Evolutionary conservation across 2,113 vertebrate species (phyloP), one percentile per base, ranked within the genome.

Genomic region (Hemiscyllium ocellatum): DNA sequence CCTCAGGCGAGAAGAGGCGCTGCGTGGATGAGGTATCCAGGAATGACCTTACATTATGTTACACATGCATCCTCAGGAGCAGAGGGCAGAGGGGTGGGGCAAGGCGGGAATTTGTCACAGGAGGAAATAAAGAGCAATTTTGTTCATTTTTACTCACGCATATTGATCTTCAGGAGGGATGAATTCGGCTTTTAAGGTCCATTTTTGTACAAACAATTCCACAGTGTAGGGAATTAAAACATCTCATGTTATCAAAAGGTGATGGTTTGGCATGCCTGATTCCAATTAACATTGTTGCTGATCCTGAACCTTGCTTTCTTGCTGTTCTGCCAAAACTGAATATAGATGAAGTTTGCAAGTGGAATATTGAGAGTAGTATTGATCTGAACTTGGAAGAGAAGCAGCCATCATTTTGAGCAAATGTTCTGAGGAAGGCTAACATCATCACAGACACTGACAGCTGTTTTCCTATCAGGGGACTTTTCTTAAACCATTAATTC

Each of bases 211-310:
- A 56, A 56, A 29, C 47, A 13, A 56, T 29, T 42, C 50, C 17
- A 56, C 47, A 13, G 86, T 89, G 50, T 89, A 24, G 86, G 76
- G 17, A 83, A 42, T 89, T 89, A 89, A 89, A 89, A 22, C 6
- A 33, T 56, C 50, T 33, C 0, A 89, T 56, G 52, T 33, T 90
- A 90, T 33, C 52, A 17, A 8, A 33, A 90, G 52, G 86, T 29
- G 33, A 1, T 90, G 52, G 52, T 26, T 33, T 90, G 87, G 87
- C 50, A 33, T 61, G 10, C 24, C 50, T 90, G 50, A 13, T 56
- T 90, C 87, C 87, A 90, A 65, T 90, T 90, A 90, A 90, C 87
- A 90, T 33, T 90, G 87, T 90, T 29, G 29, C 26, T 61, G 87
- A 90, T 61, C 87, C 52, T 61, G 87, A 90, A 90, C 87, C 13